A percentile compares a stretch with the other conserved stretches of the same genome.
These are phyloP conservation scores for Phrynocephalus versicolor DNA, from an alignment of 2,113 vertebrate species.

Conservation along the genomic window DNA sequence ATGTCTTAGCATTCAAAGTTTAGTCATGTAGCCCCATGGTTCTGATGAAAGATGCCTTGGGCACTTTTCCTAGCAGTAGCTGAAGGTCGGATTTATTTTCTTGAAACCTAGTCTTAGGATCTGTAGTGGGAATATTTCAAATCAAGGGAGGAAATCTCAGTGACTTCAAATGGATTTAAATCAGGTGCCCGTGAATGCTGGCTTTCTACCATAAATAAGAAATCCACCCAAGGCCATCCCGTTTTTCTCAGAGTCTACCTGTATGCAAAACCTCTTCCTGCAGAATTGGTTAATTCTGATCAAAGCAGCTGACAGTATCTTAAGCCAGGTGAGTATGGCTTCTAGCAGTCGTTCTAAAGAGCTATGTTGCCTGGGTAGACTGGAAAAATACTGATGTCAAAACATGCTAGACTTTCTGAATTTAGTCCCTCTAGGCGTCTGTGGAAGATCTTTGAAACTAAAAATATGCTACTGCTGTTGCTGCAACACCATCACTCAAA, in stretches of 20 bases:
- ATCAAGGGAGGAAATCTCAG: slow-evolving; percentile 23
- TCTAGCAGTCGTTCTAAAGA: background rate
- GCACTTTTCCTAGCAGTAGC: background rate
- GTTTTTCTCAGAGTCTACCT: background rate
- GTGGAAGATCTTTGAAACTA: background rate
- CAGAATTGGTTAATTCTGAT: background rate
- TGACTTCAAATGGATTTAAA: slow-evolving; percentile 17
- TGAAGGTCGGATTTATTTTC: background rate
- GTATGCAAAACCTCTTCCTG: background rate
- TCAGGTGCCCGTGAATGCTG: slow-evolving; percentile 11
- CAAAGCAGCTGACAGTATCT: background rate
- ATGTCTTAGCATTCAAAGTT: background rate
- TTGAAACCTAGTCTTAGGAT: slow-evolving; percentile 10
- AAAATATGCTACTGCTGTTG: background rate
- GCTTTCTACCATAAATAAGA: background rate
- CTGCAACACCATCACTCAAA: background rate
- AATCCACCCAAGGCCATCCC: background rate
- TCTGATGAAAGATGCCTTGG: slow-evolving; percentile 12
- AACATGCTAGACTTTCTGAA: background rate
- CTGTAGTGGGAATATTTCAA: slow-evolving; percentile 21
- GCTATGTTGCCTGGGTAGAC: background rate
- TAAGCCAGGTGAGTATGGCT: background rate
- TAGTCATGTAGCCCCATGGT: background rate
- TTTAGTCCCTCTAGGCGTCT: background rate
- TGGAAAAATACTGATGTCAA: background rate